A percentile compares a stretch with the other conserved stretches of the same genome.
These are phyloP conservation scores for Myotis lucifugus DNA, from an alignment of 2,113 vertebrate genomes.

Conservation along the genomic window DNA sequence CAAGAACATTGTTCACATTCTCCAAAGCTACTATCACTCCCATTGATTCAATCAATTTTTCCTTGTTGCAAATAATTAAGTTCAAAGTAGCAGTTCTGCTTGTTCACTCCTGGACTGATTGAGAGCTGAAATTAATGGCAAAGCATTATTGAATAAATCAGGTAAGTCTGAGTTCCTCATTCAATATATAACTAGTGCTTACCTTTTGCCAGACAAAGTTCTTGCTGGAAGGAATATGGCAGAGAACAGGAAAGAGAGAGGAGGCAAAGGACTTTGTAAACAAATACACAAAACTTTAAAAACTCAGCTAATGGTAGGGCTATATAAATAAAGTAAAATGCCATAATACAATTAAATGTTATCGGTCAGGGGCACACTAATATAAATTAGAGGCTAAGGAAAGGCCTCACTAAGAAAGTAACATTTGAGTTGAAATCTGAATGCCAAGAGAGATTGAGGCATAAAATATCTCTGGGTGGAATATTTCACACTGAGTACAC, in stretches of 20 bases:
- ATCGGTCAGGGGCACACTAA: background rate
- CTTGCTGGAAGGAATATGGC: background rate
- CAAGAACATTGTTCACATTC: slow-evolving; percentile 62
- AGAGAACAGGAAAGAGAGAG: background rate
- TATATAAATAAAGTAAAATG: background rate
- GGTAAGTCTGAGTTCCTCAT: background rate
- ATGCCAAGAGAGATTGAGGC: background rate
- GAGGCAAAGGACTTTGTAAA: background rate
- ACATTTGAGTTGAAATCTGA: background rate
- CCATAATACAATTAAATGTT: background rate
- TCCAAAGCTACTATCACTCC: slow-evolving; percentile 42
- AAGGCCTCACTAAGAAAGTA: background rate
- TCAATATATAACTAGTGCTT: background rate
- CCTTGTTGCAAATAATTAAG: background rate
- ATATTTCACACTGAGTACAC: background rate
- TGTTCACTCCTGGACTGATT: slow-evolving; percentile 28
- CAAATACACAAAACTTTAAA: background rate
- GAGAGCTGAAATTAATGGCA: slow-evolving; percentile 10
- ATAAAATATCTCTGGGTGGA: background rate
- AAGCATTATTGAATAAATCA: background rate
- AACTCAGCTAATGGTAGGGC: background rate
- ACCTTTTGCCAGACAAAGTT: background rate
- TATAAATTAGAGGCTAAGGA: slow-evolving; percentile 16
- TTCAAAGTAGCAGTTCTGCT: slow-evolving; percentile 23
- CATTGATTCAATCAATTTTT: slow-evolving; percentile 40